Conservation (phyloP, 92 coral and sea anemone species). For the Nematostella vectensis region DNA sequence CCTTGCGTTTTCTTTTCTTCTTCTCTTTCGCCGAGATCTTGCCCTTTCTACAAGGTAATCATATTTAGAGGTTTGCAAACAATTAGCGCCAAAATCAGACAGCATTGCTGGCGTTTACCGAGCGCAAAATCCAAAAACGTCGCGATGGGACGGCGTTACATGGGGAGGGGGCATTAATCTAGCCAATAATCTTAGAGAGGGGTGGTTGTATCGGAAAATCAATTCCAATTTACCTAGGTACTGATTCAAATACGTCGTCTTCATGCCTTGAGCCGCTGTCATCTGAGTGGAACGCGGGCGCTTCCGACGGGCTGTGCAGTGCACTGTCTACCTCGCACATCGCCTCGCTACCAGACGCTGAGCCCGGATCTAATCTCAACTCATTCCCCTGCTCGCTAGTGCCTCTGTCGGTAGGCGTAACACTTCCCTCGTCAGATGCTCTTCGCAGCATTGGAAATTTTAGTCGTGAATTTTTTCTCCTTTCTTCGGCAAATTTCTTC, state of each 20-base stretch:
- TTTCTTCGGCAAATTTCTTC: conserved; percentile 46
- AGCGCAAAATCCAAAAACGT: too few species aligned
- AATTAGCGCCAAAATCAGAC: too few species aligned
- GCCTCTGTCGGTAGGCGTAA: background rate
- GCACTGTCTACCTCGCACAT: conserved; percentile 7
- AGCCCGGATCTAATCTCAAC: background rate
- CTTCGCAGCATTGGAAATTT: conserved; percentile 14
- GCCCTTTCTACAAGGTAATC: conserved; percentile 32
- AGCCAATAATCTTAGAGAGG: too few species aligned
- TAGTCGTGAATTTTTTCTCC: conserved; percentile 15
- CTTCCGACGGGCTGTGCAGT: background rate
- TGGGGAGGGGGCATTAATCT: too few species aligned
- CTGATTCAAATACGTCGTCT: conserved; percentile 7
- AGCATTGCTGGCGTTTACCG: too few species aligned
- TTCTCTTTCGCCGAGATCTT: conserved; percentile 35
- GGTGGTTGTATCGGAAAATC: too few species aligned
- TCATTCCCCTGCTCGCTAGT: background rate
- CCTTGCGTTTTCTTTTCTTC: conserved; percentile 70
- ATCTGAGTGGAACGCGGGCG: conserved; percentile 21
- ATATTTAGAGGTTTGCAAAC: too few species aligned
- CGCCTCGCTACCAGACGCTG: background rate
- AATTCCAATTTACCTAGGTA: background rate
- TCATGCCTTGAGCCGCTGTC: conserved; percentile 53
- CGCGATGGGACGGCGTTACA: too few species aligned
- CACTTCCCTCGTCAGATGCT: background rate